These are phyloP conservation scores for Cataglyphis rosenhaueri DNA, from an alignment of 2,888 invertebrate genomes.

Conservation along the genomic window DNA sequence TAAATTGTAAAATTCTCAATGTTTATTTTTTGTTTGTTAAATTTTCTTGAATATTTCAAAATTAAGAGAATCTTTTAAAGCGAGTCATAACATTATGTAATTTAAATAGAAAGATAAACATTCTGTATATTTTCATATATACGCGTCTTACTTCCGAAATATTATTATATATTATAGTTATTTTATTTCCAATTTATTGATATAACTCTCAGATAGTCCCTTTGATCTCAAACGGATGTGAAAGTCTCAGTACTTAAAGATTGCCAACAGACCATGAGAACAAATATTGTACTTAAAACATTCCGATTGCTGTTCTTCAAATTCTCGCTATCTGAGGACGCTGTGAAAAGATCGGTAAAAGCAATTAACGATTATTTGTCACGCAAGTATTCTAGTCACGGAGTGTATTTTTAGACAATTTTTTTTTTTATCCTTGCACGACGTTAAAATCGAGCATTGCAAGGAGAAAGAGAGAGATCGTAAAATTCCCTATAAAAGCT, in stretches of 20 bases:
- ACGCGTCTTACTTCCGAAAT: neutral
- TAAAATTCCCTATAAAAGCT: slow-evolving; percentile 34
- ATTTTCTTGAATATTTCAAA: neutral
- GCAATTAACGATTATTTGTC: slow-evolving; percentile 4
- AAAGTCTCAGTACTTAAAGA: neutral
- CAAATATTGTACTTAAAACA: slow-evolving; percentile 8
- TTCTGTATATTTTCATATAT: neutral
- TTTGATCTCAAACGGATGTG: neutral
- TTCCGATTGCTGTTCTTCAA: neutral
- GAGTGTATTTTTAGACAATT: neutral
- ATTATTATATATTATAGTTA: no score
- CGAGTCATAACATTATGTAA: neutral
- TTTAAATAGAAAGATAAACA: neutral
- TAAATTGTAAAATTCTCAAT: neutral
- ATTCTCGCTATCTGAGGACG: neutral
- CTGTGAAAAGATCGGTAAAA: neutral
- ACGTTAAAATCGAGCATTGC: neutral
- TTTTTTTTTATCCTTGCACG: neutral
- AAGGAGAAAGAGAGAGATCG: slow-evolving; percentile 26
- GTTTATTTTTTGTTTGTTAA: neutral
- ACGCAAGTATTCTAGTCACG: slow-evolving; percentile 2
- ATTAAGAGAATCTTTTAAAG: neutral
- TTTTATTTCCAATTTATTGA: slow-evolving; percentile 6
- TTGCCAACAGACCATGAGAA: neutral
- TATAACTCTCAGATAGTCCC: neutral